Conservation (phyloP, 2,888 invertebrate species). For the Salticus scenicus region DNA sequence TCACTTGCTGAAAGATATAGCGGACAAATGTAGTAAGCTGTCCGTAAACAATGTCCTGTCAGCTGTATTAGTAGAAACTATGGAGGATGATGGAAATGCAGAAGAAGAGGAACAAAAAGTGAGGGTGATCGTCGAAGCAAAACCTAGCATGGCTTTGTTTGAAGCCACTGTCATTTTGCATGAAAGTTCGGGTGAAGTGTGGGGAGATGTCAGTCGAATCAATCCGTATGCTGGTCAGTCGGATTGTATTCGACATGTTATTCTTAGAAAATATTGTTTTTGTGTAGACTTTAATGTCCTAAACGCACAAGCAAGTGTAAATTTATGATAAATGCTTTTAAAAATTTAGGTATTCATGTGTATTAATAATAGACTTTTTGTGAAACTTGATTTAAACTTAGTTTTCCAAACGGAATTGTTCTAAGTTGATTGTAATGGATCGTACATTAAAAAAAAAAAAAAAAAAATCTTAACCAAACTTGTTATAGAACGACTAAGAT, state of each 20-base stretch:
- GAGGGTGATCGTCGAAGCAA: slow-evolving; percentile 80
- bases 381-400: too few relatives aligned
- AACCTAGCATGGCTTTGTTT: slow-evolving; percentile 84
- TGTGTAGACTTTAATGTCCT: too few relatives aligned
- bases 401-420: too few relatives aligned
- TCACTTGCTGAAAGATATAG: slow-evolving; percentile 31
- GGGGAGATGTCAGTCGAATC: slow-evolving; percentile 79
- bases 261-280: slow-evolving; percentile 62
- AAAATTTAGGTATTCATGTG: too few relatives aligned
- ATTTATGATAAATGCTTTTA: too few relatives aligned
- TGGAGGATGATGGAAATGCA: background rate
- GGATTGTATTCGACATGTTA: slow-evolving; percentile 74
- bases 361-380: too few relatives aligned
- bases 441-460: too few relatives aligned
- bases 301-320: too few relatives aligned
- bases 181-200: slow-evolving; percentile 51
- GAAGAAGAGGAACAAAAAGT: slow-evolving; percentile 6
- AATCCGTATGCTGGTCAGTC: slow-evolving; percentile 77
- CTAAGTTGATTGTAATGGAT: too few relatives aligned
- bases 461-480: too few relatives aligned
- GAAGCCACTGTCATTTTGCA: slow-evolving; percentile 83
- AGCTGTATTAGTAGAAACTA: slow-evolving; percentile 24
- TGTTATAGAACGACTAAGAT: too few relatives aligned
- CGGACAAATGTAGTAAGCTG: background rate
- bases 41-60: background rate